A percentile compares a stretch with the other conserved stretches of the same genome.
Conservation (phyloP, 2,113 vertebrate species). For the Myrmophylax atrothorax region DNA sequence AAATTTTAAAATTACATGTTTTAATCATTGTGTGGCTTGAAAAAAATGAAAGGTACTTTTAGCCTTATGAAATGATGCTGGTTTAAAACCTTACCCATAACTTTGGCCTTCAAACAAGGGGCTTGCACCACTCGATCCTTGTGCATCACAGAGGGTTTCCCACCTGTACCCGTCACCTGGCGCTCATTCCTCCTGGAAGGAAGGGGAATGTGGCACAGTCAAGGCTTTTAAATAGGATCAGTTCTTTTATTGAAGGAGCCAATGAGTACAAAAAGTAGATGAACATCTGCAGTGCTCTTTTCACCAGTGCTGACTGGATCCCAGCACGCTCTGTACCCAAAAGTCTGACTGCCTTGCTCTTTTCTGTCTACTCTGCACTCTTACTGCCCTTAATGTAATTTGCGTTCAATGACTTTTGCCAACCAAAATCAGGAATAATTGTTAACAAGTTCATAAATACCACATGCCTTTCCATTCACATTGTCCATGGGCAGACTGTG, state of each 20-base stretch:
- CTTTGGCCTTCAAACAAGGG: background rate
- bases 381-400: background rate
- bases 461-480: background rate
- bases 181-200: background rate
- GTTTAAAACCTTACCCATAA: background rate
- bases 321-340: background rate
- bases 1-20: background rate
- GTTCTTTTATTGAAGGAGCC: background rate
- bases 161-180: accelerated
- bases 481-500: background rate
- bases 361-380: background rate
- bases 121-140: accelerated
- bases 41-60: background rate
- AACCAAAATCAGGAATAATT: background rate
- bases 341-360: background rate
- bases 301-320: background rate
- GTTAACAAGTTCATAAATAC: background rate
- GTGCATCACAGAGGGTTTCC: background rate
- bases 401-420: background rate
- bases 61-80: background rate
- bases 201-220: background rate
- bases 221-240: background rate
- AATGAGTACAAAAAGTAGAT: background rate
- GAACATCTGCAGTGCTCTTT: background rate
- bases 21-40: background rate